Conservation (phyloP, 2,113 vertebrate genomes). For the Andinoacara biseriatus region DNA sequence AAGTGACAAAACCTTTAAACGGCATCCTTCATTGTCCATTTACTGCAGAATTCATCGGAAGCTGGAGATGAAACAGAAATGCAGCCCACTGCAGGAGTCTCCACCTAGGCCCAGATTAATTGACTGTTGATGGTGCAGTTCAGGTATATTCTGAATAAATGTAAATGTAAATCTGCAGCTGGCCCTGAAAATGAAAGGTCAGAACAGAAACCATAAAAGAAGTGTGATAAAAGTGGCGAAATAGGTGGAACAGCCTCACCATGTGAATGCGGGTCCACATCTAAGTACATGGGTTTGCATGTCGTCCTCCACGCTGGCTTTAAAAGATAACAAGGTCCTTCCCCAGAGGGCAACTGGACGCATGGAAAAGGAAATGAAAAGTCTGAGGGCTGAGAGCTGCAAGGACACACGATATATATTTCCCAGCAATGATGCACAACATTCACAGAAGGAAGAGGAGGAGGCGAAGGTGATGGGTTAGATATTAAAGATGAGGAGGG, state of each 20-base stretch:
- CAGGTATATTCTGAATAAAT: neutral
- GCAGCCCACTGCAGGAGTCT: neutral
- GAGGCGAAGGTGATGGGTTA: neutral
- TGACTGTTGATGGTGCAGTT: neutral
- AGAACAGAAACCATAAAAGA: neutral
- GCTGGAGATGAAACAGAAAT: neutral
- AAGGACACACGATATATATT: neutral
- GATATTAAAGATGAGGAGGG: constrained; percentile 7
- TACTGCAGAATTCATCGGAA: neutral
- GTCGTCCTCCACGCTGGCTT: neutral
- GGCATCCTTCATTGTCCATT: too few relatives aligned
- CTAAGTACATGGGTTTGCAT: neutral
- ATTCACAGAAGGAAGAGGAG: neutral
- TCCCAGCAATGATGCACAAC: neutral
- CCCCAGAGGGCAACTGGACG: neutral
- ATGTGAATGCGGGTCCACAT: neutral
- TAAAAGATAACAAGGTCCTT: neutral
- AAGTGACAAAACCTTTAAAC: neutral
- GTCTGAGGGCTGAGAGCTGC: constrained; percentile 11
- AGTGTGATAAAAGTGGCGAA: neutral
- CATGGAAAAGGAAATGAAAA: constrained; percentile 4
- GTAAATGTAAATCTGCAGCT: neutral
- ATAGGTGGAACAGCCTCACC: neutral
- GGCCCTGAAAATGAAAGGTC: neutral
- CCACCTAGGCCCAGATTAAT: neutral